Evolutionary conservation across 1,140 invertebrate genomes (phyloP).

Genomic region (Diachasma alloeum): DNA sequence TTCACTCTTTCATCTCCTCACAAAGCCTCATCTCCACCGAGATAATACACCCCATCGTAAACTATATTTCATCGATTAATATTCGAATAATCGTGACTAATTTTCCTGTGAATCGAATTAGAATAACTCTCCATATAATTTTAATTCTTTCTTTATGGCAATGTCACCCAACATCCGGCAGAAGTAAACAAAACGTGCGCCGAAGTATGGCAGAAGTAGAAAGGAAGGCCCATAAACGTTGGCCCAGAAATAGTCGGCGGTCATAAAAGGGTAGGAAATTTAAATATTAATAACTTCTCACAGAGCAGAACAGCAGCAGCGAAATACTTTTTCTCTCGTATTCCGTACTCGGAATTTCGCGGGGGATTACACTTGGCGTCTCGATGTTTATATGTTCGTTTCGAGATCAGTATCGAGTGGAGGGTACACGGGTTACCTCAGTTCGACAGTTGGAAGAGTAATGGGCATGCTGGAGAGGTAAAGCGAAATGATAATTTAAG

Average conservation of each 20-base stretch:
- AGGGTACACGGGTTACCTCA: neutral
- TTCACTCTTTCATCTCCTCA: too few relatives aligned
- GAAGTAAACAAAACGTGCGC: neutral
- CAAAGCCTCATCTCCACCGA: too few relatives aligned
- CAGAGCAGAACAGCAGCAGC: neutral
- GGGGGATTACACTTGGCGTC: neutral
- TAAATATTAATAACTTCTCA: neutral
- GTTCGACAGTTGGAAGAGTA: slow-evolving; percentile 3
- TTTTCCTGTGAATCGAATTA: too few relatives aligned
- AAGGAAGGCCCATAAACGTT: neutral
- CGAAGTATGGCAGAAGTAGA: neutral
- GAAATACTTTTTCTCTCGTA: too few relatives aligned
- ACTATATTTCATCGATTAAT: too few relatives aligned
- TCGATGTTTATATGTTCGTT: neutral
- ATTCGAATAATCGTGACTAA: too few relatives aligned
- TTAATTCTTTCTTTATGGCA: neutral
- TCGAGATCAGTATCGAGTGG: neutral
- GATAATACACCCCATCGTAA: too few relatives aligned
- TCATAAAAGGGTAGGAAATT: neutral
- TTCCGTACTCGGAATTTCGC: neutral
- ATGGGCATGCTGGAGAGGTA: neutral
- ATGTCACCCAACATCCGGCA: neutral
- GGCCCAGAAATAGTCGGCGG: neutral
- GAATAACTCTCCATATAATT: neutral
- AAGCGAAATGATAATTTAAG: neutral